phyloP scores from a whole-genome alignment of 37 sponge, comb jelly and placozoan species.

The Amphimedon queenslandica region DNA sequence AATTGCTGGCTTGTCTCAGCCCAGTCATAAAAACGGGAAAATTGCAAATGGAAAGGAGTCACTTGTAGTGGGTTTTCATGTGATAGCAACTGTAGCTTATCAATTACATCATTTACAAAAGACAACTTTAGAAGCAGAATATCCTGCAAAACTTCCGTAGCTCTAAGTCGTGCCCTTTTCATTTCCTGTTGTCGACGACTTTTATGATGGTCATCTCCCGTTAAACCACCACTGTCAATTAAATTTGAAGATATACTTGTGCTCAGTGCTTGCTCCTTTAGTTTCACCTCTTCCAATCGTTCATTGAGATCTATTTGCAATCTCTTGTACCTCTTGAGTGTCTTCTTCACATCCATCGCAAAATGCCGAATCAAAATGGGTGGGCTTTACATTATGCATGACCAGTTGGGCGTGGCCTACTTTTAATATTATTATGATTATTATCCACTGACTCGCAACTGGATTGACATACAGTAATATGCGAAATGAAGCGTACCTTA shows the following conservation, averaged over 20 bases:
- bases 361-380: too few relatives aligned
- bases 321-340: slow-evolving; percentile 18
- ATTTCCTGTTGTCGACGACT: slow-evolving; percentile 2
- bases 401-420: too few relatives aligned
- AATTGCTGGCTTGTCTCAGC: slow-evolving; percentile 40
- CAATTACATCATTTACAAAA: slow-evolving; percentile 12
- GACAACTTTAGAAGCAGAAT: slow-evolving; percentile 18
- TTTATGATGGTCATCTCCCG: background rate
- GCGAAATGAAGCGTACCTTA: background rate
- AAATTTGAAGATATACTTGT: background rate
- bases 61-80: slow-evolving; percentile 11
- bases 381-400: too few relatives aligned
- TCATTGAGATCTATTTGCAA: slow-evolving; percentile 1
- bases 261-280: background rate
- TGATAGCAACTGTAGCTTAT: slow-evolving; percentile 1
- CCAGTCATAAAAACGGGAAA: slow-evolving; percentile 47
- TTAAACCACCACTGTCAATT: background rate
- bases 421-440: too few relatives aligned
- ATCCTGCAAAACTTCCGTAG: slow-evolving; percentile 30
- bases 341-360: slow-evolving; percentile 29
- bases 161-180: slow-evolving; percentile 4
- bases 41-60: slow-evolving; percentile 22
- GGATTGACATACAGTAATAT: background rate
- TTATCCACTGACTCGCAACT: too few relatives aligned
- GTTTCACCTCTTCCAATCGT: slow-evolving; percentile 18